phyloP scores from a whole-genome alignment of 2,113 vertebrate genomes.

The Pogona vitticeps region DNA sequence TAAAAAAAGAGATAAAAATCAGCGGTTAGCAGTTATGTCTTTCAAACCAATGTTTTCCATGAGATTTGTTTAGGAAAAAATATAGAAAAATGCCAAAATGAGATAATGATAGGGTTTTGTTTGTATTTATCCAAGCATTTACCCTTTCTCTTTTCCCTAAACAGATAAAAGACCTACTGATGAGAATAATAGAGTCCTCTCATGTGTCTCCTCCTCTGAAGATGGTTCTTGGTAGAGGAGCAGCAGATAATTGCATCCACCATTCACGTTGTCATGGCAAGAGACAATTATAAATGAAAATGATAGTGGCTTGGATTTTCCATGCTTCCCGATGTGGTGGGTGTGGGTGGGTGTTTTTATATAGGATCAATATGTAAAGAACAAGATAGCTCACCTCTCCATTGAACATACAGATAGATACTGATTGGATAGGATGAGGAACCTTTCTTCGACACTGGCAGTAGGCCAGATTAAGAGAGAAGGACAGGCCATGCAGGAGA shows the following conservation, averaged over 20 bases:
- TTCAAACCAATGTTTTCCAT: conserved; percentile 72
- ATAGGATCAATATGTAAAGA: no score
- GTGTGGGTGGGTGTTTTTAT: neutral
- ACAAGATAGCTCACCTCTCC: neutral
- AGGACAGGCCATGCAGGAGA: neutral
- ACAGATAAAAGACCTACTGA: conserved; percentile 35
- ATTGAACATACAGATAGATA: neutral
- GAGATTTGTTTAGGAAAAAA: conserved; percentile 77
- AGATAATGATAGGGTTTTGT: conserved; percentile 77
- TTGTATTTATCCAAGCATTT: conserved; percentile 74
- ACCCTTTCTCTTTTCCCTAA: conserved; percentile 50
- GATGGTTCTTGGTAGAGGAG: neutral
- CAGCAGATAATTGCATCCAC: neutral
- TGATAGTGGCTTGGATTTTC: neutral
- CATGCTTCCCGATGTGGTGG: neutral
- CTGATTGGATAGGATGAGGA: neutral
- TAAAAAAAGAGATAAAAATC: conserved; percentile 54
- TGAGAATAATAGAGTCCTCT: conserved; percentile 17
- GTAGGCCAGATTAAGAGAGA: neutral
- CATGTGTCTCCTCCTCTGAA: neutral
- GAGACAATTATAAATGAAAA: neutral
- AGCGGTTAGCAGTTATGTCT: conserved; percentile 72
- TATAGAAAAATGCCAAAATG: conserved; percentile 72
- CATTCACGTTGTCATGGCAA: neutral
- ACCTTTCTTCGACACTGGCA: neutral